These are phyloP conservation scores for Rostratula benghalensis DNA, from an alignment of 2,113 vertebrate genomes.

Conservation along the genomic window DNA sequence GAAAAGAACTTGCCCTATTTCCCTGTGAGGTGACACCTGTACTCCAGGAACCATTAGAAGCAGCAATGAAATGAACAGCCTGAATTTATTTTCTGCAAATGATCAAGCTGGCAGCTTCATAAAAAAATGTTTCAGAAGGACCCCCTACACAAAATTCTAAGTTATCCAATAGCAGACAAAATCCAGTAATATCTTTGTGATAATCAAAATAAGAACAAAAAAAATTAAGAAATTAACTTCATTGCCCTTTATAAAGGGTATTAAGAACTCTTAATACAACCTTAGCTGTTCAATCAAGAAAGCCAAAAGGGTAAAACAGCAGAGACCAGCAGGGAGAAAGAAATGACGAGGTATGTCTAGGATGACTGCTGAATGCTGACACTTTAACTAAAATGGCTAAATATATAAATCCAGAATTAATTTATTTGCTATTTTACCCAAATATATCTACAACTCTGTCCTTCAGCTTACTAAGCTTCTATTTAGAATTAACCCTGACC, in stretches of 20 bases:
- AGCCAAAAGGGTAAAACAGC: background rate
- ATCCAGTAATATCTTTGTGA: background rate
- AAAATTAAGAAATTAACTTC: background rate
- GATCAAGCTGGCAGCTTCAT: background rate
- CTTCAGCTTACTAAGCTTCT: background rate
- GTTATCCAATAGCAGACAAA: background rate
- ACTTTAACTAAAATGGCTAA: background rate
- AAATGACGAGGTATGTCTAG: background rate
- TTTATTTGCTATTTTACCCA: background rate
- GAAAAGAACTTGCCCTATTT: background rate
- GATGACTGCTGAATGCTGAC: background rate
- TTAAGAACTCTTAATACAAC: background rate
- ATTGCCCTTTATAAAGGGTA: background rate
- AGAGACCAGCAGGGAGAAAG: background rate
- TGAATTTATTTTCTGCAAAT: background rate
- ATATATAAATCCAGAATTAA: background rate
- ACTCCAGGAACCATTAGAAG: background rate
- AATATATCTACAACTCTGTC: background rate
- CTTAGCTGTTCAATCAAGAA: background rate
- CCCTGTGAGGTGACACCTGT: background rate
- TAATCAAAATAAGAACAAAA: background rate
- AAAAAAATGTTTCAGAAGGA: conserved; percentile 9
- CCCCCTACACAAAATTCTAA: background rate
- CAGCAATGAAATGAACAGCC: background rate
- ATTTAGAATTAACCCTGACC: background rate